phyloP scores from a whole-genome alignment of 2,888 invertebrate genomes.

The Heliconius charithonia region DNA sequence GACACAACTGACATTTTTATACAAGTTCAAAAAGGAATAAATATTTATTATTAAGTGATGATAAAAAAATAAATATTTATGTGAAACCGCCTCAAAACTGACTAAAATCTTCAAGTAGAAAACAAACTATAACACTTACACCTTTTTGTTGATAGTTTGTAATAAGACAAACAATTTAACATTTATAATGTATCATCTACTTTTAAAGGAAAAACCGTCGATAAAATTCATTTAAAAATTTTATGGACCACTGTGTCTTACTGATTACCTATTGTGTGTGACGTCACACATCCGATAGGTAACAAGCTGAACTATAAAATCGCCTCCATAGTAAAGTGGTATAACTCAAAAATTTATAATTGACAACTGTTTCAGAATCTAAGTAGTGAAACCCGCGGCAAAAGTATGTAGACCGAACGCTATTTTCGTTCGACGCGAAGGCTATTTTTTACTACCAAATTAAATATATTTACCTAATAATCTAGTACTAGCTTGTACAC shows the following conservation, averaged over 20 bases:
- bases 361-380: no score
- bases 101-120: neutral
- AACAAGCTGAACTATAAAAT: neutral
- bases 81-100: neutral
- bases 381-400: no score
- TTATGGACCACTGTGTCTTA: slow-evolving; percentile 8
- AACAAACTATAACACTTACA: neutral
- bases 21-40: no score
- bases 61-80: no score
- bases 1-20: no score
- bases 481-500: no score
- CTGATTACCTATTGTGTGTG: slow-evolving; percentile 14
- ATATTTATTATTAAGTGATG: no score
- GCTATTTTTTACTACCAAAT: no score
- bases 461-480: no score
- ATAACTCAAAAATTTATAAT: neutral
- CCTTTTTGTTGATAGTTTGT: neutral
- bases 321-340: neutral
- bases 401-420: no score
- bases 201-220: neutral
- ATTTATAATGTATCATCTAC: neutral
- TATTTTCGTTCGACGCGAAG: no score
- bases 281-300: slow-evolving; percentile 11
- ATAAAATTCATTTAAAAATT: slow-evolving; percentile 2
- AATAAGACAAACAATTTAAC: neutral